These are phyloP conservation scores for Dolichotis patagonum DNA, from an alignment of 2,113 vertebrate species.

Conservation along the genomic window DNA sequence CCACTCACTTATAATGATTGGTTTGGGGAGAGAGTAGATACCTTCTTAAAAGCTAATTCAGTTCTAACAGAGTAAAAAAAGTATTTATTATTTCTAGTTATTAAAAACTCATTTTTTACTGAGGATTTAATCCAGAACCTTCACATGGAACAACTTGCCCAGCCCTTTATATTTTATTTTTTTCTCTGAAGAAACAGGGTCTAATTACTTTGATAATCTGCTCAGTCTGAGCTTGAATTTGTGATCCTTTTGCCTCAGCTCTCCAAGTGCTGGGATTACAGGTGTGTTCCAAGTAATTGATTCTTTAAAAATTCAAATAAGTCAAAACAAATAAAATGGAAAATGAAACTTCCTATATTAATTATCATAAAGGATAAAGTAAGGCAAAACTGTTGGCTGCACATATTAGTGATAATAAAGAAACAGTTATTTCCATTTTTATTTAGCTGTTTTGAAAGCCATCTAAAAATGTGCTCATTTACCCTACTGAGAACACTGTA, in stretches of 20 bases:
- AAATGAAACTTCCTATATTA: slow-evolving; percentile 25
- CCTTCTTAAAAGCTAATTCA: slow-evolving; percentile 2
- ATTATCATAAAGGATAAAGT: background rate
- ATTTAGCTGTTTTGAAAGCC: slow-evolving; percentile 5
- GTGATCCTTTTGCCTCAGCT: background rate
- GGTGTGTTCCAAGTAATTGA: background rate
- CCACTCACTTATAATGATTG: slow-evolving; percentile 3
- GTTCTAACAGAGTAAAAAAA: background rate
- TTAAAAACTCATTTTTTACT: background rate
- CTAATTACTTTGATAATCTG: background rate
- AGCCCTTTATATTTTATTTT: background rate
- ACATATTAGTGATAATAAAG: background rate
- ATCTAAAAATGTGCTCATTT: slow-evolving; percentile 45
- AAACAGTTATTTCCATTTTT: slow-evolving; percentile 26
- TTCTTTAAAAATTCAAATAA: slow-evolving; percentile 45
- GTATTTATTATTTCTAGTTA: background rate
- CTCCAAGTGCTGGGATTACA: background rate
- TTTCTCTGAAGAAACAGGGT: background rate
- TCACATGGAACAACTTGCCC: background rate
- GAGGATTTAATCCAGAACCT: background rate
- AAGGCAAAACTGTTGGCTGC: background rate
- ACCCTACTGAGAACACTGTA: background rate
- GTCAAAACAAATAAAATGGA: slow-evolving; percentile 4
- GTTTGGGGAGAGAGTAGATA: background rate
- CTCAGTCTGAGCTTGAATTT: background rate